phyloP scores from a whole-genome alignment of 1,140 invertebrate genomes.

The Choristoneura fumiferana region DNA sequence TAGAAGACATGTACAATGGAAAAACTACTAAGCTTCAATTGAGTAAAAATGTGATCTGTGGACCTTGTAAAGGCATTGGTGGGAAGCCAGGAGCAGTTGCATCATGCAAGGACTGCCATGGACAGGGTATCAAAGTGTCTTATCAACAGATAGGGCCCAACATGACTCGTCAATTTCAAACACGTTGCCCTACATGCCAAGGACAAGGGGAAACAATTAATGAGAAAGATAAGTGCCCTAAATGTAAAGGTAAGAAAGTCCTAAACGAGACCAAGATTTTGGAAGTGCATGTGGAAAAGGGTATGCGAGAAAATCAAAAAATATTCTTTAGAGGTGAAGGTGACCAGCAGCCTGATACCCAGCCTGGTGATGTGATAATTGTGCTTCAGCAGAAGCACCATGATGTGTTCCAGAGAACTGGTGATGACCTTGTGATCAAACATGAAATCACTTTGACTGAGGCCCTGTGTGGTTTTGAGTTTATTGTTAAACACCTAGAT shows the following conservation, averaged over 20 bases:
- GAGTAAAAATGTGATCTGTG: slow-evolving; percentile 92
- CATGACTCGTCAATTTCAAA: slow-evolving; percentile 92
- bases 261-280: slow-evolving; percentile 88
- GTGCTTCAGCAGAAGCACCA: slow-evolving; percentile 92
- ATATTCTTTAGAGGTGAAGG: slow-evolving; percentile 93
- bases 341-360: slow-evolving; percentile 91
- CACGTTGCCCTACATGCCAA: slow-evolving; percentile 84
- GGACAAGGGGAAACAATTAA: slow-evolving; percentile 87
- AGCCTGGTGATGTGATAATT: slow-evolving; percentile 93
- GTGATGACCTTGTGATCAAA: slow-evolving; percentile 87
- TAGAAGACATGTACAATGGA: slow-evolving; percentile 96
- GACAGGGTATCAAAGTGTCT: slow-evolving; percentile 86
- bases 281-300: slow-evolving; percentile 94
- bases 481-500: slow-evolving; percentile 92
- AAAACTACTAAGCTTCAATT: slow-evolving; percentile 90
- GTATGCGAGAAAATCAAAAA: slow-evolving; percentile 93
- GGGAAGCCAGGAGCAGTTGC: slow-evolving; percentile 87
- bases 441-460: slow-evolving; percentile 89
- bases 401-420: slow-evolving; percentile 85
- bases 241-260: slow-evolving; percentile 91
- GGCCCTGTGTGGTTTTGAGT: slow-evolving; percentile 92
- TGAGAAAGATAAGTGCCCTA: slow-evolving; percentile 89
- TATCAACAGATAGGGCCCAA: slow-evolving; percentile 86
- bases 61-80: slow-evolving; percentile 89
- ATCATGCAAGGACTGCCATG: slow-evolving; percentile 87